These are phyloP conservation scores for Xanthorhoe designata DNA, from an alignment of 2,888 invertebrate genomes.

Conservation along the genomic window DNA sequence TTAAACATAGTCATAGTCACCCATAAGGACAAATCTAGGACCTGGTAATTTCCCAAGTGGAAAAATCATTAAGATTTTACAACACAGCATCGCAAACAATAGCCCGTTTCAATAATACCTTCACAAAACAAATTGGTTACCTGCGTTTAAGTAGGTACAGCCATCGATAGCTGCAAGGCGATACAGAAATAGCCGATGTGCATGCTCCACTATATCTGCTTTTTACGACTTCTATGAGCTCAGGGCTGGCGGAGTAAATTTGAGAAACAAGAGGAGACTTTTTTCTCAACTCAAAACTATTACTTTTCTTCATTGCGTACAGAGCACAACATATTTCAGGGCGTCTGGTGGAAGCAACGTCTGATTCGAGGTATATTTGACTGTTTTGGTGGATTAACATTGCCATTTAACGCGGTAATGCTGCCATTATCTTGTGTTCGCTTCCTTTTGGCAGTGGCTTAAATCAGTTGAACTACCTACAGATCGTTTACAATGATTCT, in stretches of 20 bases:
- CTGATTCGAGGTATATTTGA: too few species aligned
- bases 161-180: conserved; percentile 60
- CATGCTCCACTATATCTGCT: conserved; percentile 73
- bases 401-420: too few species aligned
- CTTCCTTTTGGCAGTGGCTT: too few species aligned
- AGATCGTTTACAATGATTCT: too few species aligned
- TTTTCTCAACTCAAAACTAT: neutral
- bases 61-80: conserved; percentile 19
- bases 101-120: conserved; percentile 33
- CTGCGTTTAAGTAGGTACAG: conserved; percentile 34
- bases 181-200: conserved; percentile 74
- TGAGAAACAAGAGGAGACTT: neutral
- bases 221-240: conserved; percentile 73
- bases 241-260: conserved; percentile 48
- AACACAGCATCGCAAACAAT: conserved; percentile 28
- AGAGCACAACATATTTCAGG: too few species aligned
- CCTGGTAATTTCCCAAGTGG: conserved; percentile 12
- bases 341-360: too few species aligned
- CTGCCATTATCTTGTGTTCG: too few species aligned
- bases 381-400: too few species aligned
- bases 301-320: neutral
- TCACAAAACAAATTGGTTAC: conserved; percentile 32
- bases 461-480: too few species aligned
- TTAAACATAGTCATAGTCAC: neutral
- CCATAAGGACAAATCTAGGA: neutral